Evolutionary conservation across 2,888 invertebrate genomes (phyloP), one percentile per base, ranked within the genome.

Genomic region (Leptothorax acervorum): DNA sequence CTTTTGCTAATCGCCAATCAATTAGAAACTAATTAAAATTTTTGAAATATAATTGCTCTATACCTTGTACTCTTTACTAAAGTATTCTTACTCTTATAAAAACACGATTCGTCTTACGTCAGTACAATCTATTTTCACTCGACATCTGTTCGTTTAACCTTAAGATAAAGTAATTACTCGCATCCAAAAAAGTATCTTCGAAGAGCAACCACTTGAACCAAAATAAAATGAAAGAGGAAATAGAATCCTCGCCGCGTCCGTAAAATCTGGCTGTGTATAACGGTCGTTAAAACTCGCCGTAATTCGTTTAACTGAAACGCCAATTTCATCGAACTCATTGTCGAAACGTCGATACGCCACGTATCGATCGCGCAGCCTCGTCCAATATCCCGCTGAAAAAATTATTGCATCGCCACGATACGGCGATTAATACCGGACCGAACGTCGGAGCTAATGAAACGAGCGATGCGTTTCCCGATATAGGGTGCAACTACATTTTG

Each of bases 231-330:
- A 45, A 68, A 35, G 42, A 12, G 31, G 15, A 45, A 65, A 57
- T 60, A 35, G 68, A 70, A 70, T 68, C 68, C 45, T 57, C 31
- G 23, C 39, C 79, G 68, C 79, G 68, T 35, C 31, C 70, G 45
- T 79, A 68, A 57, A 78, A 53, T 57, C 45, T 31, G 39, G n/a
- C 62, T 11, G 63, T 57, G 57, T 62, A 62, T 23, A 23, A 23
- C 45, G 66, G 68, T 60, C 68, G 60, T 68, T 79, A 79, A 79
- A 48, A 45, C 79, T 48, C 57, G 79, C 28, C 15, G 45, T 57
- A 79, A 79, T 70, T 79, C 79, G 18, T 15, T 79, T 79, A 68
- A 79, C 70, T 35, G 45, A 57, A 79, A 45, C 45, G 70, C 57
- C 31, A 45, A 31, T 78, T 78, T 55, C 45, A n/a, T 18, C 70